Conservation (phyloP, 2,888 invertebrate genomes). For the Tachystola acroxantha region DNA sequence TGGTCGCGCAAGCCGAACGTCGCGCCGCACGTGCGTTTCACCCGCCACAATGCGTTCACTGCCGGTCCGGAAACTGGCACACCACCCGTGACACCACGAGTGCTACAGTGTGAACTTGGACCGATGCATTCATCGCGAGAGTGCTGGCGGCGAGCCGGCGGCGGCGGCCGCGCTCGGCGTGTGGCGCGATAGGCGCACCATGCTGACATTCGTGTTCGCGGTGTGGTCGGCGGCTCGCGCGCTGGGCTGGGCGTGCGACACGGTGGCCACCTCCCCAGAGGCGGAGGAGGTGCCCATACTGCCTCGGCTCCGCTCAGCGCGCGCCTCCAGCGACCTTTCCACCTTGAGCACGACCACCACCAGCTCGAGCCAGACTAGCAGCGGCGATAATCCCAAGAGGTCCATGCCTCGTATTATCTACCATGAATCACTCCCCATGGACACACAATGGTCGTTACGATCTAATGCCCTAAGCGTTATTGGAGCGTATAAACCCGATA, state of each 20-base stretch:
- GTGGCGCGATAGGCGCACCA: conserved; percentile 56
- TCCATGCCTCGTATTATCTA: conserved; percentile 37
- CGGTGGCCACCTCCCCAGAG: conserved; percentile 47
- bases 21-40: conserved; percentile 43
- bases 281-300: conserved; percentile 60
- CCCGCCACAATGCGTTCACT: conserved; percentile 25
- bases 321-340: conserved; percentile 71
- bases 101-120: conserved; percentile 35
- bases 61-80: conserved; percentile 17
- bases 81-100: conserved; percentile 27
- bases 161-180: conserved; percentile 44
- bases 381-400: conserved; percentile 66
- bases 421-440: not conserved
- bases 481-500: conserved; percentile 7
- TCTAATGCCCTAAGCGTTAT: conserved; percentile 7
- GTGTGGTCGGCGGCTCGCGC: conserved; percentile 81
- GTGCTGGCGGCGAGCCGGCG: conserved; percentile 45
- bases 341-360: conserved; percentile 70
- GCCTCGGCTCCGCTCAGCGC: conserved; percentile 66
- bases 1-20: conserved; percentile 43
- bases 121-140: conserved; percentile 45
- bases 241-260: conserved; percentile 66
- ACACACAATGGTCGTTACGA: conserved; percentile 10
- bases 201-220: conserved; percentile 81
- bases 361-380: conserved; percentile 69